These are phyloP conservation scores for Neodiprion lecontei DNA, from an alignment of 1,140 invertebrate genomes.

Conservation along the genomic window DNA sequence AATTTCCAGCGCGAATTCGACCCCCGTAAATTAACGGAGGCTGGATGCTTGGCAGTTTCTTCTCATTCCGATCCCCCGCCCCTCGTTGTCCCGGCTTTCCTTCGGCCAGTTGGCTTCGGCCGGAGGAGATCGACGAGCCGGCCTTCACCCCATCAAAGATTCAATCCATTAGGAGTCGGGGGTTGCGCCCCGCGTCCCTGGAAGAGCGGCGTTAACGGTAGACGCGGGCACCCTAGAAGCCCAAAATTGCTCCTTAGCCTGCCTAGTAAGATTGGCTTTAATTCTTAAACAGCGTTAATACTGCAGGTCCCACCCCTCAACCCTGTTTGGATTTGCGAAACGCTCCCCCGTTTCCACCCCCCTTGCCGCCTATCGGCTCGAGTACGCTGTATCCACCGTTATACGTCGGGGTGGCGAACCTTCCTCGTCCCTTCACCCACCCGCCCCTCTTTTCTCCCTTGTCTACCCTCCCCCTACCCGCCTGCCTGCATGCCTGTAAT, in stretches of 20 bases:
- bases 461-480: background rate
- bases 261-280: slow-evolving; percentile 52
- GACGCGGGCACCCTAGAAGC: background rate
- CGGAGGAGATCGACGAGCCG: slow-evolving; percentile 41
- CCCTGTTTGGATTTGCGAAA: background rate
- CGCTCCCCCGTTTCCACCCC: background rate
- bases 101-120: background rate
- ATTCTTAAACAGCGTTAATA: slow-evolving; percentile 51
- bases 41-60: background rate
- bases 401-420: background rate
- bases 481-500: background rate
- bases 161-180: slow-evolving; percentile 47
- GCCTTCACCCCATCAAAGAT: slow-evolving; percentile 46
- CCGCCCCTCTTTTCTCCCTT: background rate
- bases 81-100: background rate
- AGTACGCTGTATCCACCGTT: background rate
- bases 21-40: background rate
- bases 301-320: slow-evolving; percentile 34
- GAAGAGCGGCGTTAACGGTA: background rate
- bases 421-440: background rate
- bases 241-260: slow-evolving; percentile 35
- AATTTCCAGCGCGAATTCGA: background rate
- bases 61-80: background rate
- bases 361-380: background rate
- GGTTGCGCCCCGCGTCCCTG: background rate